Evolutionary conservation across 2,888 invertebrate genomes (phyloP).

Genomic region (Harpagoxenus sublaevis): DNA sequence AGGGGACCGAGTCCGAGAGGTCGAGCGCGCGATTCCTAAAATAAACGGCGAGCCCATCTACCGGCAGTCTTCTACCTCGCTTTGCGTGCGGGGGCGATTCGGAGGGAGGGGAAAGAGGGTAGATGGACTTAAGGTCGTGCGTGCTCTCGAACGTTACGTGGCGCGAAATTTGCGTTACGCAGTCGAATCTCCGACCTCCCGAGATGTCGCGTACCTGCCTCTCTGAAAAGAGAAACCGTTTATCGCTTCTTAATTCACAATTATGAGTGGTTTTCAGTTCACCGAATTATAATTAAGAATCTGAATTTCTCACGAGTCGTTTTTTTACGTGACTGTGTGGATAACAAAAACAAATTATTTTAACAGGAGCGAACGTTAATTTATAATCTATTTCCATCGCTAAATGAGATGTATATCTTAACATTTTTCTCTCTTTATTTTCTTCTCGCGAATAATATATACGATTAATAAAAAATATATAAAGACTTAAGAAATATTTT

Average conservation of each 20-base stretch:
- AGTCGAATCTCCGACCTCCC: neutral
- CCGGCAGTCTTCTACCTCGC: slow-evolving; percentile 62
- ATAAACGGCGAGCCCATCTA: slow-evolving; percentile 76
- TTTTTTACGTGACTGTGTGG: neutral
- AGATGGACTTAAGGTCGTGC: slow-evolving; percentile 66
- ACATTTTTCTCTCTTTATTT: neutral
- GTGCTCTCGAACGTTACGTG: slow-evolving; percentile 57
- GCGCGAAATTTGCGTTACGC: slow-evolving; percentile 42
- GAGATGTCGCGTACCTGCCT: neutral
- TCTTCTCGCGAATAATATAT: neutral
- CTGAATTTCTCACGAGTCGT: neutral
- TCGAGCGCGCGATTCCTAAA: slow-evolving; percentile 71
- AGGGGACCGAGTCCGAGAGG: slow-evolving; percentile 74
- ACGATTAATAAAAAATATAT: neutral
- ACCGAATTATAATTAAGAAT: neutral
- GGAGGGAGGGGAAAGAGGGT: neutral
- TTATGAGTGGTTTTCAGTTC: neutral
- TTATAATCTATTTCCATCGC: neutral
- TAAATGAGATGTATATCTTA: neutral
- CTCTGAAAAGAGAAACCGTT: neutral
- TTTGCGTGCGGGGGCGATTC: slow-evolving; percentile 37
- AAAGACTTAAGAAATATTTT: neutral
- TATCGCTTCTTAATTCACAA: neutral
- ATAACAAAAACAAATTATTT: neutral
- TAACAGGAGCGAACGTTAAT: neutral